Percentiles rank a stretch among this genome's conserved stretches.
These are phyloP conservation scores for Pan troglodytes DNA, from an alignment of 2,113 vertebrate species.

Conservation along the genomic window NHGRI_mPanTro3-v2.1_pri NC_072417.2:28874001-28874500, in stretches of 20 bases:
- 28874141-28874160: background rate
- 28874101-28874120: background rate
- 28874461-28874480: conserved; percentile 93
- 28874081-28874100: background rate
- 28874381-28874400: conserved; percentile 76
- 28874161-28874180: background rate
- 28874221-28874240: background rate
- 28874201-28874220: background rate
- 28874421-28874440: conserved; percentile 92
- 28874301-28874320: too few relatives aligned
- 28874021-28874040: background rate
- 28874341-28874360: background rate
- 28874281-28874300: too few relatives aligned
- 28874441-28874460: conserved; percentile 91
- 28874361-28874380: background rate
- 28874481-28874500: conserved; percentile 92
- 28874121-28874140: background rate
- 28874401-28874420: conserved; percentile 90
- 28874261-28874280: background rate
- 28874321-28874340: background rate
- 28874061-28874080: background rate
- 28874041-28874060: background rate
- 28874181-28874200: background rate
- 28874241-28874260: accelerated
- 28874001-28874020: background rate